Evolutionary conservation across 2,888 invertebrate genomes (phyloP), one percentile per base, ranked within the genome.

Genomic region (Amiota mariae): DNA sequence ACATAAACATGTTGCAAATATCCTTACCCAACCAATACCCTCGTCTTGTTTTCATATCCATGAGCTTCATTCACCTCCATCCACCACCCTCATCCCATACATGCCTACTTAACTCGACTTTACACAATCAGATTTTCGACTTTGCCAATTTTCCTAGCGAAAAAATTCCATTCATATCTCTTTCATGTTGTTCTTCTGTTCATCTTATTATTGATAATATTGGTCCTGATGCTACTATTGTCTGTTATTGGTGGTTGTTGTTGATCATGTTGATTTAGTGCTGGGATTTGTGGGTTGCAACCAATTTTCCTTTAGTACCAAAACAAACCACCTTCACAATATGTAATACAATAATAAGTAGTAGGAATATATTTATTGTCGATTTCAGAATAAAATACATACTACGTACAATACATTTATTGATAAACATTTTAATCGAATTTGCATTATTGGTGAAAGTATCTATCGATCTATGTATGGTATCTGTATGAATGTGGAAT

Each of bases 41-140:
- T 68, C 36, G 56, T 2, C 24, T 24, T 24, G n/a, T n/a, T n/a
- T n/a, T n/a, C n/a, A n/a, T n/a, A n/a, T n/a, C n/a, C n/a, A n/a
- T n/a, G 24, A 24, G 24, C 24, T 24, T 24, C 2, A 24, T 24
- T 24, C 24, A 24, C 70, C 70, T 59, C 18, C 67, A 54, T 20
- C 67, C 67, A n/a, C 64, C 64, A n/a, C 15, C 57, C 18, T 48
- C 66, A 61, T 48, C 9, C 36, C n/a, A 15, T 63, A 70, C 71
- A 20, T 20, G 51, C n/a, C 51, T 87, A 86, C 85, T 87, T 85
- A 86, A 85, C 83, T 81, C 86, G 87, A 87, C 87, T 87, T 88
- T 85, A 78, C 87, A 87, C 87, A 88, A 88, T 88, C 85, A 82
- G 88, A 87, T 88, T 88, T 88, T 85, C 87, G 85, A 88, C 87